Base-by-base conservation (phyloP, 2,888 invertebrate species). In the Metopia argyrocephala region DNA sequence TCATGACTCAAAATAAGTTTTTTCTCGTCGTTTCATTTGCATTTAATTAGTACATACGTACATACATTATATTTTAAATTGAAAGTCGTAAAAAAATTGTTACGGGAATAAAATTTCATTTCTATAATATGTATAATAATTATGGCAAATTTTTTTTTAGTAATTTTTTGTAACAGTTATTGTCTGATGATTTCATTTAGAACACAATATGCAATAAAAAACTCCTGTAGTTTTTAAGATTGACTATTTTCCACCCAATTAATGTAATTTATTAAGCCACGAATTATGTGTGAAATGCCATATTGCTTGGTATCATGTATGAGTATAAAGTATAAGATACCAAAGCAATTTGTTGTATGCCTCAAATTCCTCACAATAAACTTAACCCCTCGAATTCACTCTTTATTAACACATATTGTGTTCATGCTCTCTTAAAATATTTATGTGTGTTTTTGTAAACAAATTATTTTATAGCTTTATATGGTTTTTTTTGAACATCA, bases 391-490 rank as follows among this genome's bases (percentile, higher is more conserved):
- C 50, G 50, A 4, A 27, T 21, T 18, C 31, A 45, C 57, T 20
- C 15, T 45, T 15, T 57, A 15, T 45, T 69, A 27, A 65, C 65
- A 61, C 76, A 74, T 48, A 74, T 65, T 65, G 70, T 62, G 61
- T n/a, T 38, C 38, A 15, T 54, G 66, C 50, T 48, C 56, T n/a
- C 52, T 71, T 27, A n/a, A 56, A 1, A 31, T n/a, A n/a, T 46
- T 7, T 78, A 57, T 62, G 45, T 61, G 45, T 57, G 56, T 38
- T 38, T 9, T 9, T 38, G 9, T 28, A 75, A 81, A 78, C 70
- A 81, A 81, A 81, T 81, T 81, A 81, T 71, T 68, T 78, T 80
- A 68, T 76, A 61, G 25, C 27, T 18, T n/a, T 59, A n/a, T 9
- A 28, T 3, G 9, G 12, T 68, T 20, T 38, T 25, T 69, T 59